These are phyloP conservation scores for Hyposmocoma kahamanoa DNA, from an alignment of 1,140 invertebrate genomes.

Conservation along the genomic window DNA sequence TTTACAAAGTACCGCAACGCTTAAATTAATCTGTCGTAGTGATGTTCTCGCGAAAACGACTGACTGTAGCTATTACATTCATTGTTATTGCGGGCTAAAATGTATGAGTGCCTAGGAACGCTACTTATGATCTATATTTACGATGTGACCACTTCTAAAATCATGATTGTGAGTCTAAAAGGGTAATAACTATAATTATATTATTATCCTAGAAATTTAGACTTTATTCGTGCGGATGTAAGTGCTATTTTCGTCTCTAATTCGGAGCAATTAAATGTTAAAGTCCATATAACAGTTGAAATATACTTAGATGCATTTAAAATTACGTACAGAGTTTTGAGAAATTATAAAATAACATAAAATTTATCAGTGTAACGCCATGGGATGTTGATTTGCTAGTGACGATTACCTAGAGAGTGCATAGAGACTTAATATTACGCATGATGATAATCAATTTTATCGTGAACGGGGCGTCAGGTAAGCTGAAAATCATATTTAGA, in stretches of 20 bases:
- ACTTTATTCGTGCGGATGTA: constrained; percentile 34
- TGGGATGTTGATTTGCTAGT: constrained; percentile 23
- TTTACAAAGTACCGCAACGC: constrained; percentile 22
- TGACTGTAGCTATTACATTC: constrained; percentile 21
- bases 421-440: constrained; percentile 53
- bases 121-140: constrained; percentile 67
- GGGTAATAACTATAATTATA: constrained; percentile 52
- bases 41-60: constrained; percentile 27
- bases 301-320: constrained; percentile 37
- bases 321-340: constrained; percentile 18
- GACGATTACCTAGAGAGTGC: constrained; percentile 54
- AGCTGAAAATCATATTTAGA: no score
- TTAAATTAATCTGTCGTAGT: constrained; percentile 21
- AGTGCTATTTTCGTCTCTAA: constrained; percentile 44
- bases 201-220: constrained; percentile 40
- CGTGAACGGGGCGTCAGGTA: constrained; percentile 26
- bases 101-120: constrained; percentile 64
- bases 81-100: constrained; percentile 42
- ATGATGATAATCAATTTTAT: constrained; percentile 37
- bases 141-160: constrained; percentile 51
- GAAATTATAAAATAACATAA: constrained; percentile 18
- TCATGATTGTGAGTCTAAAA: constrained; percentile 64
- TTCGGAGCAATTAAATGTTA: constrained; percentile 33
- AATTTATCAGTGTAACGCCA: constrained; percentile 27
- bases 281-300: constrained; percentile 37